Percentiles rank a stretch among this genome's conserved stretches.
These are phyloP conservation scores for Cenopis cana DNA, from an alignment of 2,888 invertebrate species.

Conservation along the genomic window DNA sequence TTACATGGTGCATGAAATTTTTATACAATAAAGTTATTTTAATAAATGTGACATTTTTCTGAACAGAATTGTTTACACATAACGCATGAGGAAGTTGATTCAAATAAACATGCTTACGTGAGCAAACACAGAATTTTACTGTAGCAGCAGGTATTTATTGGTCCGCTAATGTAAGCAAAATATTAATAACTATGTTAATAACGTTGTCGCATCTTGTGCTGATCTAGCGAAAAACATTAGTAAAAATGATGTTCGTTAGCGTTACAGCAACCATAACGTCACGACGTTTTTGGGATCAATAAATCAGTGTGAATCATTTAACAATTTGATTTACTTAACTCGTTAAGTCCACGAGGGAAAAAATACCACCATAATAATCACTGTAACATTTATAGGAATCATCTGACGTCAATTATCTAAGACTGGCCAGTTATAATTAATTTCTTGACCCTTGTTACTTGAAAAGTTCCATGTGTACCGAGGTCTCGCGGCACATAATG, in stretches of 20 bases:
- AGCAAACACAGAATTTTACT: too few relatives aligned
- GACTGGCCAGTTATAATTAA: slow-evolving; percentile 15
- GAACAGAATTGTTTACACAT: too few relatives aligned
- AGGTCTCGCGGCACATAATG: neutral
- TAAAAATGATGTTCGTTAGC: too few relatives aligned
- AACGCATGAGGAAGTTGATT: too few relatives aligned
- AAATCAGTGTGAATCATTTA: neutral
- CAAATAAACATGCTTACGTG: too few relatives aligned
- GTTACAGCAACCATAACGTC: neutral
- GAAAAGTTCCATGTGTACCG: neutral
- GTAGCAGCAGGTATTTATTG: too few relatives aligned
- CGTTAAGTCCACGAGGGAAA: neutral
- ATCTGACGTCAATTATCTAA: slow-evolving; percentile 29
- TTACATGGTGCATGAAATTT: neutral
- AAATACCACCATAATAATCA: neutral
- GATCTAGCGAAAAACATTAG: too few relatives aligned
- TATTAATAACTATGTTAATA: too few relatives aligned
- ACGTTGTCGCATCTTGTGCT: too few relatives aligned
- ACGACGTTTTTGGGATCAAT: neutral
- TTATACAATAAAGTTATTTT: too few relatives aligned
- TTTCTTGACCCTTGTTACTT: neutral
- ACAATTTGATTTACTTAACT: neutral
- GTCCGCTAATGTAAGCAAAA: too few relatives aligned
- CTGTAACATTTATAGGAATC: slow-evolving; percentile 13
- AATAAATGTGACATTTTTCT: too few relatives aligned